A percentile compares a stretch with the other conserved stretches of the same genome.
These are phyloP conservation scores for Homarus americanus DNA, from an alignment of 1,140 invertebrate genomes.

Conservation along the genomic window DNA sequence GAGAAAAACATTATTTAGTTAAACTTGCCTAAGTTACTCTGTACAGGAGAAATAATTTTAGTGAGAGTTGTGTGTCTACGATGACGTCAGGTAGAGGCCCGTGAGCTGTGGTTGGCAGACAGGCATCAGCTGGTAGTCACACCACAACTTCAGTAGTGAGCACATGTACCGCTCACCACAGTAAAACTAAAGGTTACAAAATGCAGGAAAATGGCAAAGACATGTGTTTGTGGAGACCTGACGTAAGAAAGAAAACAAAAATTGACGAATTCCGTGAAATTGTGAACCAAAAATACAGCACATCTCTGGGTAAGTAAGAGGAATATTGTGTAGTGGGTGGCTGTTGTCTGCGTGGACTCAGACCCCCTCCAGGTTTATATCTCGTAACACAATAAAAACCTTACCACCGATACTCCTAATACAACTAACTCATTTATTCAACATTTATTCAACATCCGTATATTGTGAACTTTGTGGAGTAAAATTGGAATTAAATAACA, in stretches of 20 bases:
- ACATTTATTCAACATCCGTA: no score
- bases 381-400: no score
- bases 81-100: slow-evolving; percentile 13
- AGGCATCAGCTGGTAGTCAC: not conserved
- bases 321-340: not conserved
- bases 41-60: not conserved
- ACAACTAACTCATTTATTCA: no score
- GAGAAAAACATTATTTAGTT: not conserved
- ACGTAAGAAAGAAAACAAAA: slow-evolving; percentile 48
- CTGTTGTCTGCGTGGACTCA: not conserved
- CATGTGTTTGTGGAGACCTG: slow-evolving; percentile 39
- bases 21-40: no score
- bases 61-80: not conserved
- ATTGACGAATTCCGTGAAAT: slow-evolving; percentile 43
- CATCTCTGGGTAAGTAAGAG: slow-evolving; percentile 26
- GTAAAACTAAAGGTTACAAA: not conserved
- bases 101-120: slow-evolving; percentile 12
- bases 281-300: slow-evolving; percentile 32
- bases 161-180: not conserved
- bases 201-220: slow-evolving; percentile 1
- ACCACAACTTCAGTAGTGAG: not conserved
- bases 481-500: no score
- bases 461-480: no score
- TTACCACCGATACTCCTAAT: no score
- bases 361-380: no score